Evolutionary conservation across 2,888 invertebrate genomes (phyloP), one percentile per base, ranked within the genome.

Genomic region (Cantharis lateralis): DNA sequence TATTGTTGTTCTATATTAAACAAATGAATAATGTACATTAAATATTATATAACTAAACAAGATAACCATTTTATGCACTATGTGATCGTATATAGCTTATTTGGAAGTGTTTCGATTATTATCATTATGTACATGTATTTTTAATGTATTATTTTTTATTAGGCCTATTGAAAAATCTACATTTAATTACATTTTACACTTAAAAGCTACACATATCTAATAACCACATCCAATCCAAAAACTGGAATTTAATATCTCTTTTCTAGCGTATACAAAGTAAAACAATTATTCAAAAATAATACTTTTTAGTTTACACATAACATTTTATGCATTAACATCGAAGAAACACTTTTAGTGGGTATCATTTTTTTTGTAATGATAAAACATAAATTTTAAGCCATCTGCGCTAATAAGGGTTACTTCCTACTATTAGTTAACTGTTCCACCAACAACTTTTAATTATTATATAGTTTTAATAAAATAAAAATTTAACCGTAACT

Each of bases 51-150:
- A 18, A 13, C 20, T 64, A 16, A 62, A 16, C 16, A 26, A 70
- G 15, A 18, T 73, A 73, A 32, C 32, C 32, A 32, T 68, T 62
- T 66, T 75, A 16, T 64, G 20, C 13, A 20, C 64, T 64, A 16
- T 62, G 15, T 64, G 18, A 13, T 64, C 20, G 18, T 77, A 74
- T 71, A 48, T 68, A 71, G 72, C 77, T 80, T 80, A 76, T 78
- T 76, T 82, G 81, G 80, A 82, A 81, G 80, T 82, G 80, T 82
- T 81, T 78, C 75, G 80, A 80, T 81, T 80, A 79, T 78, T 76
- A 71, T 78, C 71, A 63, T 72, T 74, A 75, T 61, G 69, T 72
- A 75, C 64, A 64, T 16, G 20, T 20, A 64, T 64, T 18, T 20
- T 15, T 64, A 64, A 64, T 20, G 20, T 10, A 15, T 63, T 63